These are phyloP conservation scores for Callosobruchus maculatus DNA, from an alignment of 2,888 invertebrate genomes.

Conservation along the genomic window DNA sequence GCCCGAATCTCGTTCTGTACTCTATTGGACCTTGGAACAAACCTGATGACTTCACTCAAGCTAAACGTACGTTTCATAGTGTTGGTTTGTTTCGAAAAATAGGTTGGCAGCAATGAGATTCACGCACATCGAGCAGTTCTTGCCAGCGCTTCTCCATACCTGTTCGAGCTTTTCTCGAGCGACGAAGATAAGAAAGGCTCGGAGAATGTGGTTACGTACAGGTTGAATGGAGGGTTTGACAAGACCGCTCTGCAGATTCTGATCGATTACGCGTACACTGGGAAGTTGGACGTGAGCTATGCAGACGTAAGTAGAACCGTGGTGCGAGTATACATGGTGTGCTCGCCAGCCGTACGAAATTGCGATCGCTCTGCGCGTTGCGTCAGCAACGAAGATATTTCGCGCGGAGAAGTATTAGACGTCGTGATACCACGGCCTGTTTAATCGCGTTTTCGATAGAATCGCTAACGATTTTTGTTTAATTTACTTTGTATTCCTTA, in stretches of 20 bases:
- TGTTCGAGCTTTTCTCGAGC: conserved; percentile 68
- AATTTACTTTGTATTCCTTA: no score
- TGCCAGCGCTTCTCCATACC: conserved; percentile 72
- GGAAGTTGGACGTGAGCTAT: conserved; percentile 56
- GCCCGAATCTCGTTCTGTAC: no score
- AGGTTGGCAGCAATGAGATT: conserved; percentile 68
- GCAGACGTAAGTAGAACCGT: conserved; percentile 44
- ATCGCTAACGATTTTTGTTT: no score
- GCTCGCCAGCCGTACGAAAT: no score
- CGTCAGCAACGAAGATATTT: no score
- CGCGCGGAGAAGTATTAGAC: no score
- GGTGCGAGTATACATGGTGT: no score
- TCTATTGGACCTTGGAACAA: no score
- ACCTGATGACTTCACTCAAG: conserved; percentile 7
- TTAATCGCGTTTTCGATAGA: no score
- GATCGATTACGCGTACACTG: conserved; percentile 81
- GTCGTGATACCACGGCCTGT: no score
- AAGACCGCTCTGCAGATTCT: conserved; percentile 68
- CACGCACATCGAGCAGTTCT: conserved; percentile 76
- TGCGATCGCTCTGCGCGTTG: no score
- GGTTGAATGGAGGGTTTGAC: conserved; percentile 62
- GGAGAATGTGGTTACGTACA: conserved; percentile 56
- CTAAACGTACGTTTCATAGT: conserved; percentile 14
- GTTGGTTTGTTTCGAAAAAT: conserved; percentile 29
- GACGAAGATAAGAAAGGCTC: conserved; percentile 52